These are phyloP conservation scores for Australoheros scitulus DNA, from an alignment of 2,113 vertebrate genomes.

Conservation along the genomic window DNA sequence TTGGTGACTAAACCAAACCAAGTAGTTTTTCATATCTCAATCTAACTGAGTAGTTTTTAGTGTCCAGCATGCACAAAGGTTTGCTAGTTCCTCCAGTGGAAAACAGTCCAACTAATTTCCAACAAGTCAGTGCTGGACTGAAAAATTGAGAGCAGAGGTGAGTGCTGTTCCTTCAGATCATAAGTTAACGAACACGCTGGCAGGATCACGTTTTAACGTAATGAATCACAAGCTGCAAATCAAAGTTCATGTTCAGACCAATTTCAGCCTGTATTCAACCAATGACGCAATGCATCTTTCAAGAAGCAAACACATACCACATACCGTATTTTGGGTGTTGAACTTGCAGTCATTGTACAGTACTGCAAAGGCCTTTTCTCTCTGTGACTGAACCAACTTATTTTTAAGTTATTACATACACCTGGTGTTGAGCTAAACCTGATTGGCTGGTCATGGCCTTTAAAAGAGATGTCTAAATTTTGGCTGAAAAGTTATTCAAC, in stretches of 20 bases:
- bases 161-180: neutral
- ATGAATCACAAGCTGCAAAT: neutral
- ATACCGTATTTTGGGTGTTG: neutral
- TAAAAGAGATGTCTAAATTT: neutral
- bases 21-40: too few relatives aligned
- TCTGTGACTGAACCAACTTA: neutral
- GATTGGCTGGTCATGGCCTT: neutral
- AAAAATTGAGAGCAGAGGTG: too few relatives aligned
- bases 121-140: neutral
- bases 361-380: neutral
- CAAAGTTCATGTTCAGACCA: conserved; percentile 2
- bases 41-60: neutral
- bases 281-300: neutral
- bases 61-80: neutral
- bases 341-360: neutral
- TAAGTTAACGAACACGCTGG: too few relatives aligned
- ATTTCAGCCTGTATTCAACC: neutral
- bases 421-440: neutral
- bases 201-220: neutral
- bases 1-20: too few relatives aligned
- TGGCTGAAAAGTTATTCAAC: neutral
- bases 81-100: neutral
- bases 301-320: neutral
- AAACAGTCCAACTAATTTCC: neutral
- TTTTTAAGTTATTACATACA: neutral